Conservation (phyloP, 2,888 invertebrate genomes). For the Lysandra coridon region DNA sequence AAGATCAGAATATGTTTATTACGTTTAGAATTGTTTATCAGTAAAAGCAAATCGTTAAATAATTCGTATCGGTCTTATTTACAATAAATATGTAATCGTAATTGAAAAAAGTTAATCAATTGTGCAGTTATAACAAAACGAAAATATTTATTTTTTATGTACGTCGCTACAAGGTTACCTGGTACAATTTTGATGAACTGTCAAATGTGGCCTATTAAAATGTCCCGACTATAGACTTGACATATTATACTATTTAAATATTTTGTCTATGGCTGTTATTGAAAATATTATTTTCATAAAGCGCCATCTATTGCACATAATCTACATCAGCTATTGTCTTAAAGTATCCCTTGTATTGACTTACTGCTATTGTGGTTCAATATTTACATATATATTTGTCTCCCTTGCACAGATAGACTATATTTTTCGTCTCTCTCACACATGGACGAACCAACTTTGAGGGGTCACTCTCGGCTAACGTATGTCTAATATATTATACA, state of each 20-base stretch:
- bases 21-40: too few species aligned
- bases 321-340: background rate
- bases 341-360: slow-evolving; percentile 6
- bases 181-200: too few species aligned
- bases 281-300: background rate
- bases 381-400: background rate
- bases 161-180: too few species aligned
- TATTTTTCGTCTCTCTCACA: background rate
- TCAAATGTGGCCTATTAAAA: too few species aligned
- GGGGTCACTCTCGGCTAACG: slow-evolving; percentile 4
- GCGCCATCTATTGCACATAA: background rate
- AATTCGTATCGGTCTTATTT: too few species aligned
- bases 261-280: background rate
- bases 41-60: too few species aligned
- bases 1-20: too few species aligned
- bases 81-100: too few species aligned
- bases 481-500: background rate
- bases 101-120: too few species aligned
- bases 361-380: background rate
- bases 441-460: background rate
- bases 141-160: too few species aligned
- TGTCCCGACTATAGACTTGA: too few species aligned
- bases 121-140: too few species aligned
- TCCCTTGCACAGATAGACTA: background rate
- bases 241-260: background rate